These are phyloP conservation scores for Marcusenius ussheri DNA, from an alignment of 2,113 vertebrate genomes.

Conservation along the genomic window DNA sequence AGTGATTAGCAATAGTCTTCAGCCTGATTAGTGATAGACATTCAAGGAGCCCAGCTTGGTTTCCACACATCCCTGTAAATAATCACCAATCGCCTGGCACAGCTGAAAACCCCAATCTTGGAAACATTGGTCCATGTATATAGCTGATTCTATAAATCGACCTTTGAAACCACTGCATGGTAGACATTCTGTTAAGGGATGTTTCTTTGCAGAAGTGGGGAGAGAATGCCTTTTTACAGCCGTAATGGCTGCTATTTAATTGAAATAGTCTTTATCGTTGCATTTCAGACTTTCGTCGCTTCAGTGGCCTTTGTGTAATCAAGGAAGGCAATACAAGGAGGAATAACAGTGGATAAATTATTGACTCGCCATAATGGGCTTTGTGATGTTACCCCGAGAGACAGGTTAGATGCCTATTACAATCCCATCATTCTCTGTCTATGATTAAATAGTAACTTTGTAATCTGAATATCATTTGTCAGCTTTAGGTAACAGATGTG, in stretches of 20 bases:
- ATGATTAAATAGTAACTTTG: conserved; percentile 4
- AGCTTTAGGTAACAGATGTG: background rate
- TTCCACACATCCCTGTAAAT: background rate
- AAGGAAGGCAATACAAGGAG: background rate
- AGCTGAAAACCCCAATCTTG: background rate
- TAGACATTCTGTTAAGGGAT: background rate
- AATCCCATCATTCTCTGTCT: background rate
- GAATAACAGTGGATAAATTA: conserved; percentile 1
- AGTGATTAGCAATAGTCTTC: background rate
- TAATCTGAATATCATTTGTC: background rate
- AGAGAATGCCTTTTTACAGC: background rate
- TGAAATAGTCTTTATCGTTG: background rate
- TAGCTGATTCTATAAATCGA: background rate
- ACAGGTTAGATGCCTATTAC: background rate
- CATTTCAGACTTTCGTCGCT: background rate
- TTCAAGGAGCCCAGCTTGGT: background rate
- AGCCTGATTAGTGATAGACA: background rate
- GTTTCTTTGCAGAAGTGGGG: background rate
- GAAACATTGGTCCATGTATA: background rate
- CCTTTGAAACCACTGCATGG: background rate
- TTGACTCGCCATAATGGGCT: background rate
- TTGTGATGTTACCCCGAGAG: background rate
- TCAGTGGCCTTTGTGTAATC: background rate
- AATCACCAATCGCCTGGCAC: background rate
- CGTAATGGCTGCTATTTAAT: background rate